Evolutionary conservation across 2,888 invertebrate species (phyloP).

Genomic region (Silvanus unidentatus): DNA sequence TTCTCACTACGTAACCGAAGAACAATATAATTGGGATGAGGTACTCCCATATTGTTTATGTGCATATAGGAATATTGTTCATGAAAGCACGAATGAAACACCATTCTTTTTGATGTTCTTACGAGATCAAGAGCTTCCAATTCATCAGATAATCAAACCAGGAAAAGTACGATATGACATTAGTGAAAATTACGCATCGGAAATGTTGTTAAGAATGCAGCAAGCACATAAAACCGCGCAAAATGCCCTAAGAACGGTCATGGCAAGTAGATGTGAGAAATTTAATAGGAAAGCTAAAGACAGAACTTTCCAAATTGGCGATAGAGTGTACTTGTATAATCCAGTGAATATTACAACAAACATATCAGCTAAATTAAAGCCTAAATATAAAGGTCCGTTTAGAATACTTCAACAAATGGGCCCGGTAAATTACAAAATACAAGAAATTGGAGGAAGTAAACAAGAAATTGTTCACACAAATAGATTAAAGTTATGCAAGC

Average conservation of each 20-base stretch:
- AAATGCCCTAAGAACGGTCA: not conserved
- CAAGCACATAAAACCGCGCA: conserved; percentile 6
- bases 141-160: conserved; percentile 15
- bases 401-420: conserved; percentile 4
- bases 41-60: too few relatives aligned
- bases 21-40: conserved; percentile 29
- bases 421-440: conserved; percentile 14
- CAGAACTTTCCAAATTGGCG: conserved; percentile 7
- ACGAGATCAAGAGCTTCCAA: conserved; percentile 3
- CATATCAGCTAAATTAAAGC: not conserved
- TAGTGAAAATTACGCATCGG: conserved; percentile 9
- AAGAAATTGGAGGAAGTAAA: conserved; percentile 5
- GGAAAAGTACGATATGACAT: conserved; percentile 8
- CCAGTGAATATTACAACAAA: not conserved
- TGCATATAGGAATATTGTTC: conserved; percentile 17
- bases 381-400: not conserved
- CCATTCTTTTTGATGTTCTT: conserved; percentile 24
- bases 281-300: not conserved
- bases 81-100: conserved; percentile 18
- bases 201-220: conserved; percentile 6
- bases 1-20: conserved; percentile 23
- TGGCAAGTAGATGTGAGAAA: not conserved
- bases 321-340: conserved; percentile 7
- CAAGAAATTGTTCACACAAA: conserved; percentile 2
- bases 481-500: not conserved